Evolutionary conservation across 2,113 vertebrate species (phyloP).

Genomic region (Lontra canadensis): DNA sequence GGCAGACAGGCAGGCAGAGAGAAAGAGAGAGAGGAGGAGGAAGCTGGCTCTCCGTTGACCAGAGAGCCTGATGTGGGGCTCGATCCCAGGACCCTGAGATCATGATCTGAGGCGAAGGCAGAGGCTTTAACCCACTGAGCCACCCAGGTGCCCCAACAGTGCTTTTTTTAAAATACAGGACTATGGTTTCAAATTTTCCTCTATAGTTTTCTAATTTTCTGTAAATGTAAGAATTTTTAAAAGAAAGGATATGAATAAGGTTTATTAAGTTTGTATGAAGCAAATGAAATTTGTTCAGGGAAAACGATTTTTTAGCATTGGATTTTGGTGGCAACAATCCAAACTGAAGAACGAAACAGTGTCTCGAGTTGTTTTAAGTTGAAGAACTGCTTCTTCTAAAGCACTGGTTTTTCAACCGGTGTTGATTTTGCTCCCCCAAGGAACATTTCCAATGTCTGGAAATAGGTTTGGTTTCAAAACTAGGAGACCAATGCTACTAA

Average conservation of each 20-base stretch:
- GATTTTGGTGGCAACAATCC: neutral
- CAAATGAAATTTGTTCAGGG: neutral
- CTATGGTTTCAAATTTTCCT: neutral
- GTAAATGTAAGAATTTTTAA: conserved; percentile 3
- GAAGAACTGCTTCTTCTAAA: neutral
- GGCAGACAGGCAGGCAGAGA: too few species aligned
- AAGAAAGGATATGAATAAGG: neutral
- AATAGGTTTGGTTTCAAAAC: neutral
- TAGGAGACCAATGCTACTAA: neutral
- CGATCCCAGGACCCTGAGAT: too few species aligned
- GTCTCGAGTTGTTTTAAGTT: neutral
- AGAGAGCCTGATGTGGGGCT: too few species aligned
- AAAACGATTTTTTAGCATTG: neutral
- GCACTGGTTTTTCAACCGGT: neutral
- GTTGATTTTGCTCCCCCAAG: neutral
- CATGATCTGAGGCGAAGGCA: too few species aligned
- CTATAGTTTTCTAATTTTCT: neutral
- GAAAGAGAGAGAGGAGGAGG: too few species aligned
- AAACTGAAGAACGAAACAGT: neutral
- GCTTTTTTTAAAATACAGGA: neutral
- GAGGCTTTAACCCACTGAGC: too few species aligned
- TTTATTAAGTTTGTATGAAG: neutral
- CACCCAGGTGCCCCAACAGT: too few species aligned
- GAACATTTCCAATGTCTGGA: neutral
- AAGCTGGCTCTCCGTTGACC: too few species aligned